Conservation (phyloP, 35 echinoderm and acorn worm species). For the Apostichopus japonicus region DNA sequence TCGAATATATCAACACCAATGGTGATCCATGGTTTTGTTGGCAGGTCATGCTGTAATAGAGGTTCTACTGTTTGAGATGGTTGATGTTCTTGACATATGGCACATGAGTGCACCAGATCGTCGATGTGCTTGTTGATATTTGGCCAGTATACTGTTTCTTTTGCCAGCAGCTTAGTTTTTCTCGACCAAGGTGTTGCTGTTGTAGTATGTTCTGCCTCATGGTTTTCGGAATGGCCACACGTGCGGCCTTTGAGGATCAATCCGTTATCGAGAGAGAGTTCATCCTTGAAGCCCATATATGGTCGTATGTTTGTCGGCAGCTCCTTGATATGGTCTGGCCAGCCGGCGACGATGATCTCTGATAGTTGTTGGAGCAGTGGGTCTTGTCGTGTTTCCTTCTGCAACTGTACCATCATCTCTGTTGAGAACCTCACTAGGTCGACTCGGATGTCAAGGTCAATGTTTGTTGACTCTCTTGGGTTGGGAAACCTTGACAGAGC, state of each 20-base stretch:
- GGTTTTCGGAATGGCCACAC: background rate
- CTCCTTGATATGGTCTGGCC: constrained; percentile 49
- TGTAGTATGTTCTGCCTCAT: constrained; percentile 49
- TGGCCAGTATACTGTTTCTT: constrained; percentile 75
- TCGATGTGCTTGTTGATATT: constrained; percentile 69
- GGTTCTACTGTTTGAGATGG: constrained; percentile 51
- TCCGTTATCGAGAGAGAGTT: constrained; percentile 48
- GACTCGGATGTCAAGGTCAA: constrained; percentile 42
- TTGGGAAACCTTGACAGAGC: constrained; percentile 58
- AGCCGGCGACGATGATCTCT: constrained; percentile 36
- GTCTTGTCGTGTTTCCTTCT: constrained; percentile 24
- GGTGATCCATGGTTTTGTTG: constrained; percentile 43
- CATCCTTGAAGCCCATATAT: constrained; percentile 46
- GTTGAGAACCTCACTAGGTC: constrained; percentile 48
- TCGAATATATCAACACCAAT: constrained; percentile 31
- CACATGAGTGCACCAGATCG: background rate
- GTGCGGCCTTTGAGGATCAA: constrained; percentile 28
- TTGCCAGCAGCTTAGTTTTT: constrained; percentile 61
- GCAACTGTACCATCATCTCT: background rate
- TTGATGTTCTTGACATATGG: constrained; percentile 53
- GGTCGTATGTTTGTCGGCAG: constrained; percentile 36
- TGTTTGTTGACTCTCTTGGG: background rate
- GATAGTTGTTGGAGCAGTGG: constrained; percentile 6
- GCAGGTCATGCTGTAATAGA: constrained; percentile 27
- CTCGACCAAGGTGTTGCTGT: constrained; percentile 42